These are phyloP conservation scores for Nycticebus coucang DNA, from an alignment of 2,113 vertebrate species.

Conservation along the genomic window DNA sequence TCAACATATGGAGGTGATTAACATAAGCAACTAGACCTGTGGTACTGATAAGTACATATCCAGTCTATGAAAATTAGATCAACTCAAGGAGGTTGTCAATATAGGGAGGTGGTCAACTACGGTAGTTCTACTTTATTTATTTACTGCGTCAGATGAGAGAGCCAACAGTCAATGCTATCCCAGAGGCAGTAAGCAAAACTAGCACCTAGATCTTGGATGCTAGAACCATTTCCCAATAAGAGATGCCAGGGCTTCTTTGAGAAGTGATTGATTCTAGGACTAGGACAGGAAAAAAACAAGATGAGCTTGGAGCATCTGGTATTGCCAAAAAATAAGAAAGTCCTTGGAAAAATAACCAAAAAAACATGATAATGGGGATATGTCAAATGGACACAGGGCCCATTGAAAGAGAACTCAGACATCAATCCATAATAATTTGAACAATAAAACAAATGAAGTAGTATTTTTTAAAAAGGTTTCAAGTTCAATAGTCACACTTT, in stretches of 20 bases:
- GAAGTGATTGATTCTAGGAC: not conserved
- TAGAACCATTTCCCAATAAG: not conserved
- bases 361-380: not conserved
- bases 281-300: not conserved
- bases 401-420: not conserved
- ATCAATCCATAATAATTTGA: not conserved
- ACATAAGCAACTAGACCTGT: no score
- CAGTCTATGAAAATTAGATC: no score
- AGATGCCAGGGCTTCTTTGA: not conserved
- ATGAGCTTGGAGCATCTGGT: not conserved
- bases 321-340: slow-evolving; percentile 10
- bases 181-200: not conserved
- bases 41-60: no score
- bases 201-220: not conserved
- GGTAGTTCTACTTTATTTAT: not conserved
- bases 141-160: not conserved
- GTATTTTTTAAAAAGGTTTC: no score
- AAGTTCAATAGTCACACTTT: no score
- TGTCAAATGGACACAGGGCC: not conserved
- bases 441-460: not conserved
- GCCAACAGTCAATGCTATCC: not conserved
- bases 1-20: no score
- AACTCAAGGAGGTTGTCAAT: no score
- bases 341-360: not conserved
- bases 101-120: no score